A percentile compares a stretch with the other conserved stretches of the same genome.
Conservation (phyloP, 2,113 vertebrate species). For the Proterorhinus semilunaris region DNA sequence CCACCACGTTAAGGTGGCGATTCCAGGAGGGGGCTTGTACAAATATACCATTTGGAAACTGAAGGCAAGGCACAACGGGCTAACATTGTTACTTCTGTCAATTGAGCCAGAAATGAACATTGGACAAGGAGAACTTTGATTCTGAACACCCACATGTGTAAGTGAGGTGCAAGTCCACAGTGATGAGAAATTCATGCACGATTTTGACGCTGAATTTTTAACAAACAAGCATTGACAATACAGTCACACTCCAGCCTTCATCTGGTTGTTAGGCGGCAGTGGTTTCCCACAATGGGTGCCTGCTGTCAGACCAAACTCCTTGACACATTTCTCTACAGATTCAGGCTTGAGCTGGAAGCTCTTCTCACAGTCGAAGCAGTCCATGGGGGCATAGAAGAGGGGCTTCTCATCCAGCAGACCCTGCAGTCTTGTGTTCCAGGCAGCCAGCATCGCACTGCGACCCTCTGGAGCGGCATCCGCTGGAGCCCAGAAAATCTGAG, state of each 20-base stretch:
- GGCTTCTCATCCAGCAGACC: constrained; percentile 7
- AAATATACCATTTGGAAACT: too few relatives aligned
- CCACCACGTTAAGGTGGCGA: too few relatives aligned
- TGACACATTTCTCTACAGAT: not conserved
- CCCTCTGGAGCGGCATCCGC: constrained; percentile 42
- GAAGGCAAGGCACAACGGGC: too few relatives aligned
- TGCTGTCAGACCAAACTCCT: not conserved
- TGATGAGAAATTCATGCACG: not conserved
- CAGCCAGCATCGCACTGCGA: constrained; percentile 59
- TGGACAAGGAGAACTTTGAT: too few relatives aligned
- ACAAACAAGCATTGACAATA: not conserved
- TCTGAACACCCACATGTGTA: not conserved
- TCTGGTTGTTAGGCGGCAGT: constrained; percentile 4
- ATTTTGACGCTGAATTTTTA: not conserved
- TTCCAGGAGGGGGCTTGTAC: too few relatives aligned
- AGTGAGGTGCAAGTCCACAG: not conserved
- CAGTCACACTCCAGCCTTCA: not conserved
- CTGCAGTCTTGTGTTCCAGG: constrained; percentile 55
- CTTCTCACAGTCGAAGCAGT: not conserved
- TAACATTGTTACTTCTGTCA: too few relatives aligned
- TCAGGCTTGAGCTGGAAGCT: constrained; percentile 4
- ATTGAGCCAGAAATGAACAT: too few relatives aligned
- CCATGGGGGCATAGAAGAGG: not conserved
- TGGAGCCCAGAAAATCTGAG: constrained; percentile 80
- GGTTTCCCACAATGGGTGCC: not conserved